A percentile compares a stretch with the other conserved stretches of the same genome.
These are phyloP conservation scores for Phortica okadai DNA, from an alignment of 2,888 invertebrate species.

Conservation along the genomic window DNA sequence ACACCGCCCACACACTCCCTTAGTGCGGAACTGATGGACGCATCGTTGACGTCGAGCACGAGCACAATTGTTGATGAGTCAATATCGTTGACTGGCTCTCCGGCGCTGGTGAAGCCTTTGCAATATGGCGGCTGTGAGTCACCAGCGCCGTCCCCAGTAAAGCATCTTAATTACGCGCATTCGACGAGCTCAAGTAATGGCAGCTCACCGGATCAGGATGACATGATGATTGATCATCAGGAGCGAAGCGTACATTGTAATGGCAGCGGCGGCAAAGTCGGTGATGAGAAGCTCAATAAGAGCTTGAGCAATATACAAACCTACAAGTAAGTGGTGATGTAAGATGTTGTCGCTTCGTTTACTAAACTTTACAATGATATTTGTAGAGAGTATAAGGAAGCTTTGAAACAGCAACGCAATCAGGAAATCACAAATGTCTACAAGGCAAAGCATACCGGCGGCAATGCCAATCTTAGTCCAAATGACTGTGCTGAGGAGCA, in stretches of 20 bases:
- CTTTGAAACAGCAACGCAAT: conserved; percentile 88
- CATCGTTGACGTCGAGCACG: conserved; percentile 70
- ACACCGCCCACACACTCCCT: conserved; percentile 61
- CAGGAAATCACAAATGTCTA: conserved; percentile 85
- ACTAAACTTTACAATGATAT: background rate
- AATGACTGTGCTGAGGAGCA: conserved; percentile 57
- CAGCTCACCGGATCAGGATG: conserved; percentile 74
- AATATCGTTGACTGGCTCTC: conserved; percentile 51
- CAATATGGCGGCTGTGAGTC: conserved; percentile 33
- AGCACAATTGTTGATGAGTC: conserved; percentile 73
- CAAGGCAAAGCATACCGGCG: conserved; percentile 71
- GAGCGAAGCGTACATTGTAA: conserved; percentile 58
- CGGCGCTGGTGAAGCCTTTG: conserved; percentile 53
- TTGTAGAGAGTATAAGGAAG: conserved; percentile 91
- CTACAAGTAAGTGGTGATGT: conserved; percentile 65
- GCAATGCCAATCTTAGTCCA: conserved; percentile 63
- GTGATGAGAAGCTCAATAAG: conserved; percentile 72
- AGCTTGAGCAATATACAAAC: conserved; percentile 75
- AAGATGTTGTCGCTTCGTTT: background rate
- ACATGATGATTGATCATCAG: conserved; percentile 68
- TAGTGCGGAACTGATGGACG: conserved; percentile 69
- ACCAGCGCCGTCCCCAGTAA: conserved; percentile 60
- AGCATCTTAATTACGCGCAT: conserved; percentile 61
- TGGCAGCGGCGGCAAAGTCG: conserved; percentile 46
- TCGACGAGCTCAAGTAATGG: conserved; percentile 72